Evolutionary conservation across 2,888 invertebrate genomes (phyloP), one percentile per base, ranked within the genome.

Genomic region (Thalpophila matura): DNA sequence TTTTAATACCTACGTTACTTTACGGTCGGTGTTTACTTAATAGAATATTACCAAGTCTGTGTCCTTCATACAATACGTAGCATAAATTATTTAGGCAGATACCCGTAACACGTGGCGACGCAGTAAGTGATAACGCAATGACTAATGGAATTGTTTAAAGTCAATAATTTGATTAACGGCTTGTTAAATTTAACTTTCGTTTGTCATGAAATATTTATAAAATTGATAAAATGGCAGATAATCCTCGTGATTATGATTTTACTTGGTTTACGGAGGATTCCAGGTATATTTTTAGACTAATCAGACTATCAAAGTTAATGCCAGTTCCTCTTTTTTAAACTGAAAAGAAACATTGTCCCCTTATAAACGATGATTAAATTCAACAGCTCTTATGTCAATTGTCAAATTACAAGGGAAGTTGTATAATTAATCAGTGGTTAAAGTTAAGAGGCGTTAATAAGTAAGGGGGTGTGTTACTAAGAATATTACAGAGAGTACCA

Each of bases 271-370:
- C 6, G 5, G 9, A 45, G 12, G 27, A 10, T 22, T 67, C 26
- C 9, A 22, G 37, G 16, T 12, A 26, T 64, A 45, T 50, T 50
- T 65, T 65, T 55, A 12, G 18, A 29, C n/a, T 27, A 43, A 24
- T 61, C 12, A 3, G 50, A 65, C 50, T 65, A 22, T 46, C 35
- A 46, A 20, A 16, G 40, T 51, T 18, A 1, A 24, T 26, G 33
- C 4, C 27, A 18, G 29, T 18, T 29, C 24, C 3, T 38, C 0
- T 20, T 47, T 24, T 9, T 29, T 29, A 33, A 27, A 22, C 10
- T 6, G 12, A 24, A 35, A 10, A 7, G 10, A 24, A 27, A 38
- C 31, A 35, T 35, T 37, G 18, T n/a, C n/a, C n/a, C n/a, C n/a
- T n/a, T n/a, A n/a, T n/a, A n/a, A n/a, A n/a, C n/a, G n/a, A n/a